Conservation (phyloP, 2,797 vertebrate genomes). For the Saguinus oedipus region DNA sequence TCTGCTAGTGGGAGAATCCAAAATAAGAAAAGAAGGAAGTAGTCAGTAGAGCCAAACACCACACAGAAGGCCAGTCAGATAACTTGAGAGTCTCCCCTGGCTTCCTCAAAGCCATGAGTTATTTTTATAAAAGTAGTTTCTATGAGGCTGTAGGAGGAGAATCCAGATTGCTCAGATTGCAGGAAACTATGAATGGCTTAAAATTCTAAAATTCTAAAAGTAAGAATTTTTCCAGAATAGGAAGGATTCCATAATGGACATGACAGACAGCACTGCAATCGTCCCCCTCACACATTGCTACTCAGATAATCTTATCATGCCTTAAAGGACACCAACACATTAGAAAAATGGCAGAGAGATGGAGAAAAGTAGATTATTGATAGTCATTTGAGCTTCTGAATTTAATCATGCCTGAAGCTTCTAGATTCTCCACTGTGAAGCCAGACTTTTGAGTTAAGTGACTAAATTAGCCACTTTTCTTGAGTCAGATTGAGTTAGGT, state of each 20-base stretch:
- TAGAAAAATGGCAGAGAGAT: neutral
- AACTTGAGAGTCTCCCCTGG: rapidly evolving
- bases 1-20: neutral
- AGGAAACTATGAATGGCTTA: neutral
- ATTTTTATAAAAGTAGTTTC: neutral
- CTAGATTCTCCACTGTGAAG: neutral
- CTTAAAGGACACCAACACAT: neutral
- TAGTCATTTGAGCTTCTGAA: neutral
- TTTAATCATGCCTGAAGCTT: neutral
- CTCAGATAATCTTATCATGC: neutral
- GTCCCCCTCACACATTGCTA: neutral
- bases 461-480: neutral
- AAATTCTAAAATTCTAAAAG: neutral
- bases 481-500: neutral
- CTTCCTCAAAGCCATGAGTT: neutral
- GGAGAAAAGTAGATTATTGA: neutral
- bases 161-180: neutral
- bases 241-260: neutral
- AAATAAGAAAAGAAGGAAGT: neutral
- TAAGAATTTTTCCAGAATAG: neutral
- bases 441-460: neutral
- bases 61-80: neutral
- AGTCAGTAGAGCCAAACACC: neutral
- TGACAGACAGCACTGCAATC: neutral
- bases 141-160: neutral